A percentile compares a stretch with the other conserved stretches of the same genome.
Evolutionary conservation across 2,888 invertebrate species (phyloP).

Genomic region (Protula sp.): DNA sequence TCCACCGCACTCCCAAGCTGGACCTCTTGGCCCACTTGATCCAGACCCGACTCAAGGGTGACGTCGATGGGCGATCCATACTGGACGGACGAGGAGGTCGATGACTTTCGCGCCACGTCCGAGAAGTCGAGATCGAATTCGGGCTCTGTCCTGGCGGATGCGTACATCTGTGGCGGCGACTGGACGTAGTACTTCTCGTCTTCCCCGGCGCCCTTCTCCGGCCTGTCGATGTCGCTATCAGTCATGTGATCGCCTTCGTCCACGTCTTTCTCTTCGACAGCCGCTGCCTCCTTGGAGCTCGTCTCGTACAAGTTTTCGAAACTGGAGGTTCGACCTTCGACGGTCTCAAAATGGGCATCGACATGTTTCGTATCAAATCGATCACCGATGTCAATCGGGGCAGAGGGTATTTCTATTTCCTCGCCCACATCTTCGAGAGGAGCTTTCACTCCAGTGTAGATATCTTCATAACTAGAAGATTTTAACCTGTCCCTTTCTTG

Average conservation of each 20-base stretch:
- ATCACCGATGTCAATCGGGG: constrained; percentile 36
- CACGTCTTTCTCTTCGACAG: constrained; percentile 19
- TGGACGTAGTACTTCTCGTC: constrained; percentile 10
- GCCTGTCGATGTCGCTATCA: constrained; percentile 26
- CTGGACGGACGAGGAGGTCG: neutral
- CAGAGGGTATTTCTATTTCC: neutral
- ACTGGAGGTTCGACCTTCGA: constrained; percentile 33
- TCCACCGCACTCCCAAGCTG: neutral
- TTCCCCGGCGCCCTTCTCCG: constrained; percentile 20
- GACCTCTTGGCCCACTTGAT: constrained; percentile 2
- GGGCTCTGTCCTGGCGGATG: neutral
- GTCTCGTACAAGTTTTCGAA: constrained; percentile 40
- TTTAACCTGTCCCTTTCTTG: constrained; percentile 11
- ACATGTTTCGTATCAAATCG: constrained; percentile 39
- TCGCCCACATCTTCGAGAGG: constrained; percentile 6
- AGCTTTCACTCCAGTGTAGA: constrained; percentile 15
- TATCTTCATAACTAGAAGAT: constrained; percentile 22
- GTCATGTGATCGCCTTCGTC: constrained; percentile 5
- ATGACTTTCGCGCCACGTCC: neutral
- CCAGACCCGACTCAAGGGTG: constrained; percentile 12
- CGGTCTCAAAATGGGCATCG: constrained; percentile 28
- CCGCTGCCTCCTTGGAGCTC: constrained; percentile 13
- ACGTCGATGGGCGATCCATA: constrained; percentile 15
- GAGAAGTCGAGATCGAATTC: neutral
- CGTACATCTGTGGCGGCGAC: neutral